Percentiles rank a stretch among this genome's conserved stretches.
Evolutionary conservation across 2,113 vertebrate species (phyloP).

Genomic region (Cyprinus carpio): DNA sequence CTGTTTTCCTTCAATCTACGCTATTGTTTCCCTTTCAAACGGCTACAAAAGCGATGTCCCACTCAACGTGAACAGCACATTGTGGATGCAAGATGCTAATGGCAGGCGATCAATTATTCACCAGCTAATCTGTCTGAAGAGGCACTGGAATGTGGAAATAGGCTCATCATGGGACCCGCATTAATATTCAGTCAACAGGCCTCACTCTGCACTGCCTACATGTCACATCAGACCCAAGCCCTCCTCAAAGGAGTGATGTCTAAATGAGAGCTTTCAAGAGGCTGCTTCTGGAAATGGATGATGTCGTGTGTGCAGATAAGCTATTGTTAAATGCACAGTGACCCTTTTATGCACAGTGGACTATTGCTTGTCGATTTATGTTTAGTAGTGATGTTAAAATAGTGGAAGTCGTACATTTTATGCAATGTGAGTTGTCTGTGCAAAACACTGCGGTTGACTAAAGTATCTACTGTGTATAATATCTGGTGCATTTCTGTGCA

Average conservation of each 20-base stretch:
- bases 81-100: slow-evolving; percentile 60
- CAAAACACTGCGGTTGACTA: neutral
- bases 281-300: slow-evolving; percentile 28
- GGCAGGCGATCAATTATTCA: slow-evolving; percentile 71
- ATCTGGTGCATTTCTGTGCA: neutral
- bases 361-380: neutral
- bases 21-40: slow-evolving; percentile 50
- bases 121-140: slow-evolving; percentile 69
- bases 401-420: neutral
- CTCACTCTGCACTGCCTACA: slow-evolving; percentile 37
- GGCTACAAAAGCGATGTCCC: slow-evolving; percentile 45
- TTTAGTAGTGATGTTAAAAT: slow-evolving; percentile 1
- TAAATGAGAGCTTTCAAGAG: slow-evolving; percentile 30
- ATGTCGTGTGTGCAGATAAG: slow-evolving; percentile 1
- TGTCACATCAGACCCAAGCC: slow-evolving; percentile 15
- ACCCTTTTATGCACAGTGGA: neutral
- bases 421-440: neutral
- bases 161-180: slow-evolving; percentile 53
- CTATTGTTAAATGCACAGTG: neutral
- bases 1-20: slow-evolving; percentile 11
- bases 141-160: slow-evolving; percentile 58
- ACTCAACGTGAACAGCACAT: slow-evolving; percentile 39
- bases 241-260: neutral
- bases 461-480: neutral
- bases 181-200: slow-evolving; percentile 51